Conservation (phyloP, 2,888 invertebrate genomes). For the Argynnis bischoffii region DNA sequence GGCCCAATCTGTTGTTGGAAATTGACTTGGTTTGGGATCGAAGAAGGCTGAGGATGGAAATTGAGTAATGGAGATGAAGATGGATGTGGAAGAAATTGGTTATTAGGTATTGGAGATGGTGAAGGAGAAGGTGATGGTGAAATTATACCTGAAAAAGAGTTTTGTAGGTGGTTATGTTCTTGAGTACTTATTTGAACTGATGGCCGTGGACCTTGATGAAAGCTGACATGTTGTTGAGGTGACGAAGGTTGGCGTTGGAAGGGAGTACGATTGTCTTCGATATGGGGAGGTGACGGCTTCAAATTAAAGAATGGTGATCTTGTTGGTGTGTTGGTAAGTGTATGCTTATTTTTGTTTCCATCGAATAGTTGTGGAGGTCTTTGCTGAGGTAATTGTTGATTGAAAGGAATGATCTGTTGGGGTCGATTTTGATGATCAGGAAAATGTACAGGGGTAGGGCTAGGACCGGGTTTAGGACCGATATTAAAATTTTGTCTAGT, state of each 20-base stretch:
- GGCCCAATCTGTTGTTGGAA: constrained; percentile 59
- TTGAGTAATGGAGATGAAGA: constrained; percentile 68
- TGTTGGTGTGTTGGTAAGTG: constrained; percentile 60
- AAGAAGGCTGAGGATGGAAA: constrained; percentile 68
- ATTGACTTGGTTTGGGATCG: constrained; percentile 52
- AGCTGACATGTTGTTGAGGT: constrained; percentile 70
- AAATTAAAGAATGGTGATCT: constrained; percentile 72
- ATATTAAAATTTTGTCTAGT: constrained; percentile 63
- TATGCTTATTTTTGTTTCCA: constrained; percentile 63
- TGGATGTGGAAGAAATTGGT: constrained; percentile 70
- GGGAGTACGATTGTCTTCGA: constrained; percentile 68
- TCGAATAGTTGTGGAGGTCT: constrained; percentile 70
- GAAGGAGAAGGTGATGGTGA: constrained; percentile 59
- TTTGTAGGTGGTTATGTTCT: constrained; percentile 52
- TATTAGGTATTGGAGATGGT: constrained; percentile 52
- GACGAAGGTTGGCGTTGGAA: constrained; percentile 61
- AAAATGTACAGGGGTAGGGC: constrained; percentile 61
- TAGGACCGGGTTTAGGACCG: constrained; percentile 59
- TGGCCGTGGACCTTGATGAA: constrained; percentile 73
- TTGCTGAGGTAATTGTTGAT: constrained; percentile 78
- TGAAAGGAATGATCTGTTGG: constrained; percentile 61
- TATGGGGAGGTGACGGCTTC: constrained; percentile 72
- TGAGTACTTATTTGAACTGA: constrained; percentile 53
- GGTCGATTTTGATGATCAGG: constrained; percentile 65
- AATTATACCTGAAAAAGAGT: constrained; percentile 55